A percentile compares a stretch with the other conserved stretches of the same genome.
These are phyloP conservation scores for Laticauda laticaudata DNA, from an alignment of 2,113 vertebrate genomes.

Conservation along the genomic window DNA sequence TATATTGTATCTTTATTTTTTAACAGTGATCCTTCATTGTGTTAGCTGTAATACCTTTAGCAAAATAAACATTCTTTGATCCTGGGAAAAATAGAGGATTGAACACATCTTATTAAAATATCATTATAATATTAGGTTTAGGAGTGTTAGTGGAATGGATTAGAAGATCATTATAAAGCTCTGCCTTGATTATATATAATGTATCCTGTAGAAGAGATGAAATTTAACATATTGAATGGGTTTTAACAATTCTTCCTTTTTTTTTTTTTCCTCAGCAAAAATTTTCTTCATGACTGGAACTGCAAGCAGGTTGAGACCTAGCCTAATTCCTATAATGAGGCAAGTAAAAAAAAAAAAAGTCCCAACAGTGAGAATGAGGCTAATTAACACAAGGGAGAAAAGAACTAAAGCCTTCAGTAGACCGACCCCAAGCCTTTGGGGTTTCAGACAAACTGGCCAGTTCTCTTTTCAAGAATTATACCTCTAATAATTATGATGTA, in stretches of 20 bases:
- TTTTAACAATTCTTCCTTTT: conserved; percentile 45
- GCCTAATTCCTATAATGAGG: conserved; percentile 20
- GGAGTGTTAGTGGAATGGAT: conserved; percentile 46
- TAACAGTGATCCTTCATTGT: conserved; percentile 42
- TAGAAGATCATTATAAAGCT: conserved; percentile 28
- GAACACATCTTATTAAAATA: conserved; percentile 62
- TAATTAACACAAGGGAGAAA: conserved; percentile 36
- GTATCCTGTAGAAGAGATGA: conserved; percentile 37
- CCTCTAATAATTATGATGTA: conserved; percentile 49
- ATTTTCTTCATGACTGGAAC: conserved; percentile 23
- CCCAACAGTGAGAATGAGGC: neutral
- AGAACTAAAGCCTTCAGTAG: conserved; percentile 25
- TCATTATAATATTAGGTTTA: conserved; percentile 60
- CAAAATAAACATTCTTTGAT: conserved; percentile 54
- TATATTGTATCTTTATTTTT: conserved; percentile 44
- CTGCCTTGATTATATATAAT: conserved; percentile 46
- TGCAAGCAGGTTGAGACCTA: conserved; percentile 19
- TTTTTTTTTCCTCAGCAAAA: conserved; percentile 1
- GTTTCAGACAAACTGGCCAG: conserved; percentile 32
- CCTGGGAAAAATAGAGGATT: conserved; percentile 44
- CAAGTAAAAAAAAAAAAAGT: conserved; percentile 11
- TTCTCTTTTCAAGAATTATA: conserved; percentile 50
- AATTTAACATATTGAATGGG: conserved; percentile 1
- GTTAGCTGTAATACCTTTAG: conserved; percentile 55
- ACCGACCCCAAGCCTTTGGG: conserved; percentile 42